Base-by-base conservation (phyloP, 2,888 invertebrate genomes). In the Gastracanthus pulcherrimus region DNA sequence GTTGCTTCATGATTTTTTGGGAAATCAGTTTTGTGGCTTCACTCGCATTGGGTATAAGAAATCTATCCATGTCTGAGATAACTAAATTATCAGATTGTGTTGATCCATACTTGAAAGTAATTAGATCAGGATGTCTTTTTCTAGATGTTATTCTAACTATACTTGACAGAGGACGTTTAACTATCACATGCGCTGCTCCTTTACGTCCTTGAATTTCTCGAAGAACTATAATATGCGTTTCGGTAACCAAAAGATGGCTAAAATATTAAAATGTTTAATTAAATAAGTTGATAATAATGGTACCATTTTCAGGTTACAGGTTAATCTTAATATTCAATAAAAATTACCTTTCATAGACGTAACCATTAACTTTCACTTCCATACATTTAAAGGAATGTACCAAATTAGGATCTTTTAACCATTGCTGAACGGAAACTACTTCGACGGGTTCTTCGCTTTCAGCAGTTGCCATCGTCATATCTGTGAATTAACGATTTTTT, bases 61-160 rank as follows among this genome's bases (percentile, higher is more conserved):
- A 97, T 85, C 96, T 94, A 92, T 98, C 98, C 96, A 97, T 96
- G 91, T 98, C 98, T 0, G 95, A 96, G 81, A 98, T 96, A 81
- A 96, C 93, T 48, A 97, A 94, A 87, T 96, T 96, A 67, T 96
- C 97, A 81, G 87, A 88, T 89, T 97, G 95, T 2, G 96, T 95
- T 78, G 95, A 94, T 4, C 98, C 98, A 91, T 99, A 99, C 91
- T 98, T 98, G 91, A 99, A 99, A 0, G 99, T 99, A 83, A 99
- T 98, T 87, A 99, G 93, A 92, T 99, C 98, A 0, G 99, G 98
- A 90, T 97, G 96, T 78, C 96, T 95, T 91, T 98, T 98, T 91
- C 98, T 98, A 13, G 98, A 98, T 0, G 99, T 99, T 83, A 99
- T 99, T 93, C 98, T 98, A 9, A 99, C 97, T 87, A 99, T 97